These are phyloP conservation scores for Oreohelix idahoensis DNA, from an alignment of 1,140 invertebrate genomes.

Conservation along the genomic window DNA sequence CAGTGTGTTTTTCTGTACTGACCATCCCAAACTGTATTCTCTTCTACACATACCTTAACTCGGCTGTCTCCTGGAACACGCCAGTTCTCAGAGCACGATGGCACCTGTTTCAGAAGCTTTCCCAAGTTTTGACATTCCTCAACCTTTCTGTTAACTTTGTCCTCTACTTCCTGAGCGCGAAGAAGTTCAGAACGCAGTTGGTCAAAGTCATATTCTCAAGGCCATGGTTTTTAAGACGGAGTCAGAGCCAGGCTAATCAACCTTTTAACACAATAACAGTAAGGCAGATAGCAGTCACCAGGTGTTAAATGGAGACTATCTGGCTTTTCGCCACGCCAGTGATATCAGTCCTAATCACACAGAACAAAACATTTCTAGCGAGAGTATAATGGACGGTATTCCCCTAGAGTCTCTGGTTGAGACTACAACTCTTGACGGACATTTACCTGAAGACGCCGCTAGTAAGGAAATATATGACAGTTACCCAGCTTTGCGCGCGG, in stretches of 20 bases:
- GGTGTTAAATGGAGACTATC: background rate
- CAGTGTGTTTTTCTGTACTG: constrained; percentile 42
- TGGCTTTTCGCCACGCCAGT: background rate
- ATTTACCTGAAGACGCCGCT: background rate
- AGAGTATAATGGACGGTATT: background rate
- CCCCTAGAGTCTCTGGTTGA: background rate
- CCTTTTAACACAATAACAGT: background rate
- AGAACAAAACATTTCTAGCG: background rate
- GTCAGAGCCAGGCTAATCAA: background rate
- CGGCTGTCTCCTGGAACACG: background rate
- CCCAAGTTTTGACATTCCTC: constrained; percentile 29
- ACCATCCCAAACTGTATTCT: constrained; percentile 40
- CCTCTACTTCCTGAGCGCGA: constrained; percentile 46
- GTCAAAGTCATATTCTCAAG: background rate
- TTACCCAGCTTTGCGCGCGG: background rate
- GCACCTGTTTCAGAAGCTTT: constrained; percentile 27
- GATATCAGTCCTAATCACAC: background rate
- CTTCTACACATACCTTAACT: constrained; percentile 11
- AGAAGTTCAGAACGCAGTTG: constrained; percentile 41
- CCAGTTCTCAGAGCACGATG: constrained; percentile 8
- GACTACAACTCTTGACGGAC: background rate
- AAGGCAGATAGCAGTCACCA: background rate
- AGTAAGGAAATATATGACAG: background rate
- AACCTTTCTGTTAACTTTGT: constrained; percentile 50
- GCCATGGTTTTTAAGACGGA: background rate